phyloP scores from a whole-genome alignment of 1,140 invertebrate species.

The Camponotus vicinus region DNA sequence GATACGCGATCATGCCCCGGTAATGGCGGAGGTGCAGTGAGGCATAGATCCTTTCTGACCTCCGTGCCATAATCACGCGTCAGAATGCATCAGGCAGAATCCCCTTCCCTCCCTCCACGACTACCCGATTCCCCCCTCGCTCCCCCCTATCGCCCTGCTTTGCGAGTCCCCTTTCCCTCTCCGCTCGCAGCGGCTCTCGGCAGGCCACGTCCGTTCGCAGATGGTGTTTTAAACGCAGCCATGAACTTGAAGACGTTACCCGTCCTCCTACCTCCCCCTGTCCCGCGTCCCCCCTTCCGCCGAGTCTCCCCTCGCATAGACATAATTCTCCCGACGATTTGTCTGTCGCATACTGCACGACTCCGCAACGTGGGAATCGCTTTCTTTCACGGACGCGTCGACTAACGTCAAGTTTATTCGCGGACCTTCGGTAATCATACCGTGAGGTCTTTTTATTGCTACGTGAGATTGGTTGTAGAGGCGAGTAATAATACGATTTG shows the following conservation, averaged over 20 bases:
- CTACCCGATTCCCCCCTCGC: constrained; percentile 6
- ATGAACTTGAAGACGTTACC: constrained; percentile 72
- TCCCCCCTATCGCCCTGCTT: constrained; percentile 29
- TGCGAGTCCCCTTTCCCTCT: constrained; percentile 29
- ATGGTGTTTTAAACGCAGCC: constrained; percentile 72
- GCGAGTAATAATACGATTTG: constrained; percentile 61
- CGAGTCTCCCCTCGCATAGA: constrained; percentile 46
- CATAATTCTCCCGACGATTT: constrained; percentile 63
- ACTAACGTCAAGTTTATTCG: constrained; percentile 61
- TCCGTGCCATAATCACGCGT: constrained; percentile 76
- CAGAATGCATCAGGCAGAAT: constrained; percentile 72
- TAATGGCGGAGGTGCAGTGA: constrained; percentile 77
- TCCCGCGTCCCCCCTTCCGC: constrained; percentile 45
- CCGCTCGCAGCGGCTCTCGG: constrained; percentile 45
- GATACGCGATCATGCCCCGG: constrained; percentile 69
- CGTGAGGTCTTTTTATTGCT: constrained; percentile 60
- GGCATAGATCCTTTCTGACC: constrained; percentile 76
- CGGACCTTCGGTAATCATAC: constrained; percentile 57
- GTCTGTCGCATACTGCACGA: constrained; percentile 64
- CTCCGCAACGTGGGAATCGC: constrained; percentile 68
- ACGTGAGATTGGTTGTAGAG: constrained; percentile 47
- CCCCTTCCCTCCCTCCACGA: constrained; percentile 44
- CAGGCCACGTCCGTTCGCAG: constrained; percentile 69
- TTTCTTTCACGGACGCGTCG: constrained; percentile 66
- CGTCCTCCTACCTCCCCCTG: constrained; percentile 26